Evolutionary conservation across 2,888 invertebrate species (phyloP).

Genomic region (Campaea margaritaria): DNA sequence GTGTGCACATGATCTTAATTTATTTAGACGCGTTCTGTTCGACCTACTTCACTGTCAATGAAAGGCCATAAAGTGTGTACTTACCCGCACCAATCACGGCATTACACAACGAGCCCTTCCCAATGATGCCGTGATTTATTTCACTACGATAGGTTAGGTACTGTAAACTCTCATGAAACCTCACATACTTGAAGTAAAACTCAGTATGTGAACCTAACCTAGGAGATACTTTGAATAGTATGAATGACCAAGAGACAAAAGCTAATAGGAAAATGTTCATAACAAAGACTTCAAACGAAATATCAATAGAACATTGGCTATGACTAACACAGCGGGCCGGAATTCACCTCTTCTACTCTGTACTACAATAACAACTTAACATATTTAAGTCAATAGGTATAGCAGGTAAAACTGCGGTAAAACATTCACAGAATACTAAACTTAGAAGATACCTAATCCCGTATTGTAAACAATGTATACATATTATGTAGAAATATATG

Average conservation of each 20-base stretch:
- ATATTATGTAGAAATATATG: too few relatives aligned
- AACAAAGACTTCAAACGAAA: neutral
- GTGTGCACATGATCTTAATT: constrained; percentile 65
- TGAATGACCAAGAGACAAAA: neutral
- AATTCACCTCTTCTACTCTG: constrained; percentile 8
- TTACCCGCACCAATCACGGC: constrained; percentile 53
- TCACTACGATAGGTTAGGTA: constrained; percentile 7
- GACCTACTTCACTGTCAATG: constrained; percentile 72
- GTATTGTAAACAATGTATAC: too few relatives aligned
- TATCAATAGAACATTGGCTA: neutral
- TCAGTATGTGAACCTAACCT: neutral
- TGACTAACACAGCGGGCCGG: constrained; percentile 1
- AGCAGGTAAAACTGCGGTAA: constrained; percentile 1
- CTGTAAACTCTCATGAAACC: constrained; percentile 10
- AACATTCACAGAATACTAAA: neutral
- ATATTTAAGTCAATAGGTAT: constrained; percentile 1
- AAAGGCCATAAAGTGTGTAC: constrained; percentile 62
- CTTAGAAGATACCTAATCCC: neutral
- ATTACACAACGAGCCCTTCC: constrained; percentile 45
- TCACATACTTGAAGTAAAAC: neutral
- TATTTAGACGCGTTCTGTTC: constrained; percentile 70
- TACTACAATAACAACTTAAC: constrained; percentile 10
- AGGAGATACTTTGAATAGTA: neutral
- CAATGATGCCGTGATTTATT: constrained; percentile 41
- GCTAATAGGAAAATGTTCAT: neutral